Base-by-base conservation (phyloP, 2,888 invertebrate genomes). In the Brenthis daphne region DNA sequence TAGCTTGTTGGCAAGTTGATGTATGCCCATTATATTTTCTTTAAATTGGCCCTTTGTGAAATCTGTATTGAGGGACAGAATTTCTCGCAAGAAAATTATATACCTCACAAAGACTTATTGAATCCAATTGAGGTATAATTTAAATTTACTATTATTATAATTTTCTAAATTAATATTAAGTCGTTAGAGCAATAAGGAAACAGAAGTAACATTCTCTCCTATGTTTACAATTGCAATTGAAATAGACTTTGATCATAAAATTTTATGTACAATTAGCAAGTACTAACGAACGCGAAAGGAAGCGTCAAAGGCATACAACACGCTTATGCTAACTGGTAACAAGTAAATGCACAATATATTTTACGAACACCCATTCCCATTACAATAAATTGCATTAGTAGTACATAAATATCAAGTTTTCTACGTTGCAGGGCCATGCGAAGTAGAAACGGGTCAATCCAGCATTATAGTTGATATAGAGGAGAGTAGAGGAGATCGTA, bases 381-480 rank as follows among this genome's bases (percentile, higher is more conserved):
- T 51, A 16, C 5, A 37, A n/a, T 51, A 53, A 61, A 50, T 51
- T 20, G 37, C 61, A 37, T 37, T 37, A 33, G 16, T 20, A 51
- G 16, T 14, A 51, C n/a, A 50, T 37, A 20, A 57, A 65, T 57
- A 20, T 16, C 5, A 50, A 11, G 5, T 29, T 6, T 54, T 16
- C 14, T 33, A 16, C 60, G 16, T 85, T 83, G 20, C 84, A 93
- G 93, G 93, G 79, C 91, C 93, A 86, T 98, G 98, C 90, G 97
- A 97, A 86, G 96, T 97, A 80, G 97, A 97, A 92, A 96, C 95
- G 69, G 97, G 97, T 51, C 96, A 97, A 82, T 96, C 97, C 50
- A 98, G 97, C 84, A 97, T 98, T 75, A 97, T 98, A 80, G 93
- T 98, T 77, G 98, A 98, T 84, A 97, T 98, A 76, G 97, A 97